phyloP scores from a whole-genome alignment of 2,888 invertebrate species.

The Augiades crinisus region DNA sequence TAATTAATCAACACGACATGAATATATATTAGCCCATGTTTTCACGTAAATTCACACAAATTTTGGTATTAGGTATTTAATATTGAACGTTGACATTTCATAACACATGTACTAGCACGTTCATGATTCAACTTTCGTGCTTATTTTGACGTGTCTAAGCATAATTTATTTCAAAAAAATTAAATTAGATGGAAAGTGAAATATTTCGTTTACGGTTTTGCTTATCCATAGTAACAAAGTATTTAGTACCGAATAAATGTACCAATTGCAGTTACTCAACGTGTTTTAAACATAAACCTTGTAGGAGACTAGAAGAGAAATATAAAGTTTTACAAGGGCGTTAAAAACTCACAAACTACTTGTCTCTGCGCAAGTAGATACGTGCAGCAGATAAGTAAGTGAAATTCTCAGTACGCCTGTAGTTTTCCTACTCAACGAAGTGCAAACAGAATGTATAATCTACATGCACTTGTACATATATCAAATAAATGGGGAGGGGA shows the following conservation, averaged over 20 bases:
- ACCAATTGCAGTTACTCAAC: background rate
- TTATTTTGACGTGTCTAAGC: background rate
- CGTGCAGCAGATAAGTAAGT: constrained; percentile 11
- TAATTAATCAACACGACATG: no score
- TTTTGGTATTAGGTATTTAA: no score
- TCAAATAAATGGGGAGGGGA: constrained; percentile 48
- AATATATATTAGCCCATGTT: no score
- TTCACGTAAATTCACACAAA: no score
- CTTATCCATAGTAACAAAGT: background rate
- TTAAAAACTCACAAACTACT: constrained; percentile 12
- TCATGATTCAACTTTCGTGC: background rate
- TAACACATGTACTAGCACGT: background rate
- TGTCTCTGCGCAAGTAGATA: constrained; percentile 1
- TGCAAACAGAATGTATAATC: constrained; percentile 50
- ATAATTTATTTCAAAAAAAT: background rate
- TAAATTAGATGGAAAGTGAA: background rate
- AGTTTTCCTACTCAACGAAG: constrained; percentile 24
- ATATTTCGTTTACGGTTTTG: background rate
- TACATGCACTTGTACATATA: constrained; percentile 45
- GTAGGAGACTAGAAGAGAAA: constrained; percentile 4
- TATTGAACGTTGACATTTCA: constrained; percentile 1
- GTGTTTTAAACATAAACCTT: constrained; percentile 27
- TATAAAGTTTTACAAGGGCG: constrained; percentile 11
- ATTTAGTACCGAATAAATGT: background rate
- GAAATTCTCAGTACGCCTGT: background rate